Evolutionary conservation across 2,113 vertebrate genomes (phyloP), one percentile per base, ranked within the genome.

Genomic region (Macquaria australasica): DNA sequence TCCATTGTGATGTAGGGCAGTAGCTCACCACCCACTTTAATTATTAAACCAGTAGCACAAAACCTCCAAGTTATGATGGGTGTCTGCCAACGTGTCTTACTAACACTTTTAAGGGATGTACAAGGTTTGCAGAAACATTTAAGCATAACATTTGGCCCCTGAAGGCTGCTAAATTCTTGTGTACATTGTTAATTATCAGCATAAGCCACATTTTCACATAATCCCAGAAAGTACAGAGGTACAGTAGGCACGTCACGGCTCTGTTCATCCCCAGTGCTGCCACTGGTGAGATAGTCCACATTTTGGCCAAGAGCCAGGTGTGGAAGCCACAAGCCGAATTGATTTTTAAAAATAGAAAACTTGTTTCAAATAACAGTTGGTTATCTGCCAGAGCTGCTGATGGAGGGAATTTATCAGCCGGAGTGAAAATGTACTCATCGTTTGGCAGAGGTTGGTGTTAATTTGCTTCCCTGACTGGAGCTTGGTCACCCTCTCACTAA

Each of bases 401-500:
- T 53, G 11, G 31, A 39, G 28, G 55, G 8, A 58, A 64, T 56
- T 70, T 60, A 28, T 79, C 78, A 48, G 1, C 58, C 62, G 6
- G 31, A 68, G 58, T 37, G 59, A 70, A 34, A 77, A 72, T 80
- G 5, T 51, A 31, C 64, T 79, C 60, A 48, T 68, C 28, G n/a
- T 66, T 84, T 83, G 79, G 72, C 82, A 15, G 50, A 28, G 39
- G 59, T 31, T 73, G 62, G 50, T 73, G 87, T 77, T 82, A 67
- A 80, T 87, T 71, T 78, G 79, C 76, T 41, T 0, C 31, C 58
- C 79, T 45, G 76, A 70, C 80, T 63, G 59, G 39, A 53, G 55
- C 62, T 50, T 79, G 77, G 71, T 82, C 79, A 60, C 45, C 85
- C 76, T 90, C 53, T 3, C 59, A 62, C 69, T 72, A 63, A 76